A percentile compares a stretch with the other conserved stretches of the same genome.
These are phyloP conservation scores for Cerastoderma edule DNA, from an alignment of 2,888 invertebrate genomes.

Conservation along the genomic window DNA sequence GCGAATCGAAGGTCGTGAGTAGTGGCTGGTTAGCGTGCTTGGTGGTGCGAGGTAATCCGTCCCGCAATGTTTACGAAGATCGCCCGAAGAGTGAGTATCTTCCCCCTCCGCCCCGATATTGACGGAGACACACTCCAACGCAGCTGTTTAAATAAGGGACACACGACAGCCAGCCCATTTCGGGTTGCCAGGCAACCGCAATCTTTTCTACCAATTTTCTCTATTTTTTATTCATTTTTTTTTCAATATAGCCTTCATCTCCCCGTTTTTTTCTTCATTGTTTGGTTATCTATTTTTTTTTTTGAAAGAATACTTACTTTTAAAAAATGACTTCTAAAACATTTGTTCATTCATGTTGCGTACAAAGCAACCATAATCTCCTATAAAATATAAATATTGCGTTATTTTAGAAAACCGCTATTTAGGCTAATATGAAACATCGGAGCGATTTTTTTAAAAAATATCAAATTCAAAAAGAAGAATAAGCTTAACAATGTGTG, in stretches of 20 bases:
- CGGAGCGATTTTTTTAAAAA: too few relatives aligned
- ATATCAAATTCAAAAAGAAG: too few relatives aligned
- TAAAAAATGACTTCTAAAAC: too few relatives aligned
- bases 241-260: neutral
- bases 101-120: neutral
- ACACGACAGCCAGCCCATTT: slow-evolving; percentile 37
- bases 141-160: slow-evolving; percentile 52
- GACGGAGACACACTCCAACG: slow-evolving; percentile 25
- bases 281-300: too few relatives aligned
- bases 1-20: too few relatives aligned
- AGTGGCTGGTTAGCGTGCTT: neutral
- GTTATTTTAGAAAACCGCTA: too few relatives aligned
- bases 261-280: neutral
- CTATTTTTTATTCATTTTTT: neutral
- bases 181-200: slow-evolving; percentile 42
- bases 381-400: too few relatives aligned
- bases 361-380: too few relatives aligned
- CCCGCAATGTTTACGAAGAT: slow-evolving; percentile 13
- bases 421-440: too few relatives aligned
- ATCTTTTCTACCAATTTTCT: neutral
- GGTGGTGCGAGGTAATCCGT: slow-evolving; percentile 13
- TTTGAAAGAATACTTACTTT: too few relatives aligned
- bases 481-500: too few relatives aligned
- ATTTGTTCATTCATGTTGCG: too few relatives aligned
- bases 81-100: neutral